phyloP scores from a whole-genome alignment of 1,140 invertebrate genomes.

The Gryllus bimaculatus region DNA sequence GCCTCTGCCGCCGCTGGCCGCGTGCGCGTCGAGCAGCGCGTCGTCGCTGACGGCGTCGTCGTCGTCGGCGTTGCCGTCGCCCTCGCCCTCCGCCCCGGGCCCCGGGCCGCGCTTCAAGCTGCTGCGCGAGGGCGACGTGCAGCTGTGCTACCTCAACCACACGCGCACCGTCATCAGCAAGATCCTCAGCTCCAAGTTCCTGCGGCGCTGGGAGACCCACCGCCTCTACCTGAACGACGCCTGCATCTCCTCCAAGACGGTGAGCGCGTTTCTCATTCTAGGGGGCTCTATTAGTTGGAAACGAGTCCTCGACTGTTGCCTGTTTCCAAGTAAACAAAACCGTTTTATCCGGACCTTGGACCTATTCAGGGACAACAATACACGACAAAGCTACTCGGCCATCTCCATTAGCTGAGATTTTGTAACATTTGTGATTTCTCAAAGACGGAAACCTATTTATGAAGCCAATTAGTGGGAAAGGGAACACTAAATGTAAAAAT shows the following conservation, averaged over 20 bases:
- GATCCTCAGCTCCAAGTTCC: conserved; percentile 69
- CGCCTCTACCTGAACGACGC: conserved; percentile 58
- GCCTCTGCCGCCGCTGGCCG: neutral
- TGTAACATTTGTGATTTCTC: too few relatives aligned
- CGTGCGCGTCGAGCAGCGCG: neutral
- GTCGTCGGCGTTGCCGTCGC: neutral
- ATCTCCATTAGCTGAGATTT: too few relatives aligned
- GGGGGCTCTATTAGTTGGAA: too few relatives aligned
- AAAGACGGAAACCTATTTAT: too few relatives aligned
- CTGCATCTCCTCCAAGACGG: conserved; percentile 65
- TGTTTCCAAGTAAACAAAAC: too few relatives aligned
- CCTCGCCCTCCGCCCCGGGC: conserved; percentile 24
- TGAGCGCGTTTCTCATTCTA: conserved; percentile 37
- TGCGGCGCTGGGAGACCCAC: conserved; percentile 72
- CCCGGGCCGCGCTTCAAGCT: conserved; percentile 63
- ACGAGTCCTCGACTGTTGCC: too few relatives aligned
- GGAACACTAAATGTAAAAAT: too few relatives aligned
- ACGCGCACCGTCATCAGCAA: conserved; percentile 71
- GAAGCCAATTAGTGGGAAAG: too few relatives aligned
- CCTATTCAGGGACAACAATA: too few relatives aligned
- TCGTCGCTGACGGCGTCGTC: neutral
- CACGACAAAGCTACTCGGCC: too few relatives aligned
- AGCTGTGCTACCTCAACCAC: conserved; percentile 70
- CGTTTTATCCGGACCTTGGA: too few relatives aligned
- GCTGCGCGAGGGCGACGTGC: conserved; percentile 62